Evolutionary conservation across 1,140 invertebrate genomes (phyloP), one percentile per base, ranked within the genome.

Genomic region (Bombus balteatus): DNA sequence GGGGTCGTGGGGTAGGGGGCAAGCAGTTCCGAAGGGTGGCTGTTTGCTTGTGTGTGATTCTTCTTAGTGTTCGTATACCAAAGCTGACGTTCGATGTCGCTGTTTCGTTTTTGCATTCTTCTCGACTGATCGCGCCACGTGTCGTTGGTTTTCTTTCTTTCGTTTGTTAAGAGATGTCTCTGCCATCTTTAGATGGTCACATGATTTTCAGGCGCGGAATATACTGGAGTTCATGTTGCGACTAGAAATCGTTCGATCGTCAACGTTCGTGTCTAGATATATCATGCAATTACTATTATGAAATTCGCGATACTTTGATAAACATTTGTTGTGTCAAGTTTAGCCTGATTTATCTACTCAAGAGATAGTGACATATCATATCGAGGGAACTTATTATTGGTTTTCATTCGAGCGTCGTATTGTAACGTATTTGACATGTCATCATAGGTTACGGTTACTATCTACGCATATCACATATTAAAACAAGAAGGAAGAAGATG

Each of bases 71-170:
- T 78, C 82, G 73, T 88, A 62, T 87, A 87, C 88, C 88, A 88
- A 89, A 88, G 75, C 85, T 91, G 92, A 91, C 92, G 93, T 91
- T 89, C 90, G 89, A 85, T 83, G 81, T 70, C 70, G 83, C 65
- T 92, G 88, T 80, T 72, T 74, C 39, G 72, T 71, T 28, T 82
- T 89, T 90, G 18, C 65, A 86, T 90, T 87, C n/a, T 74, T 86
- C 18, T 1, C 81, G 62, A 39, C 25, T 84, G 88, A 84, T 89
- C 66, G 83, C 90, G 85, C n/a, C 2, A 68, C 53, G 9, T 15
- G 15, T 28, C 37, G 9, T 13, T 32, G 10, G 12, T 25, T n/a
- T 32, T 62, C 13, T 13, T 72, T 85, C 37, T 1, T 0, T 32
- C 18, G 18, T 1, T 74, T 18, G 5, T 13, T 57, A 15, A 41